Conservation (phyloP, 92 coral and sea anemone genomes). For the Epizoanthus rinbou region DNA sequence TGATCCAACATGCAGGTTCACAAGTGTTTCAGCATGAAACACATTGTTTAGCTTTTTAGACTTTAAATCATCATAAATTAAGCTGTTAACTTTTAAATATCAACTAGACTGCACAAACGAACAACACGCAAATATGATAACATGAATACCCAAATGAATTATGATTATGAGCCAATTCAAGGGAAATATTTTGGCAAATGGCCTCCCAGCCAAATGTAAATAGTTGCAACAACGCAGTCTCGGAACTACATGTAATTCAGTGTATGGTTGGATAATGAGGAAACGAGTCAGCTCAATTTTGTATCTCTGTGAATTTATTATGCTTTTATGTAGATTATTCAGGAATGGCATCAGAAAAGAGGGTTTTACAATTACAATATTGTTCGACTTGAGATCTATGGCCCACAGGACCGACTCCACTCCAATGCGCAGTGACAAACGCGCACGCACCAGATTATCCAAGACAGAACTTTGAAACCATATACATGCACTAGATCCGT, state of each 20-base stretch:
- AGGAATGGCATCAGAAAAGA: background rate
- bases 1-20: too few species aligned
- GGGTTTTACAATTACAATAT: background rate
- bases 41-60: too few species aligned
- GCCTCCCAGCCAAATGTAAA: too few species aligned
- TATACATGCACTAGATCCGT: slow-evolving; percentile 21
- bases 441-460: slow-evolving; percentile 43
- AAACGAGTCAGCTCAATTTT: too few species aligned
- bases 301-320: background rate
- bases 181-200: too few species aligned
- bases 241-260: too few species aligned
- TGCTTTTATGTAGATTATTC: background rate
- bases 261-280: too few species aligned
- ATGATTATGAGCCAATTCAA: too few species aligned
- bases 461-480: slow-evolving; percentile 38
- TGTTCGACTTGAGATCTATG: background rate
- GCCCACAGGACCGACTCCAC: background rate
- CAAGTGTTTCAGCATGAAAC: too few species aligned
- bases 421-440: background rate
- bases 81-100: background rate
- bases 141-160: too few species aligned
- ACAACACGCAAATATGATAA: background rate
- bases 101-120: background rate
- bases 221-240: too few species aligned
- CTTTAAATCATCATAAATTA: background rate